These are phyloP conservation scores for Bufo gargarizans DNA, from an alignment of 2,113 vertebrate species.

Conservation along the genomic window DNA sequence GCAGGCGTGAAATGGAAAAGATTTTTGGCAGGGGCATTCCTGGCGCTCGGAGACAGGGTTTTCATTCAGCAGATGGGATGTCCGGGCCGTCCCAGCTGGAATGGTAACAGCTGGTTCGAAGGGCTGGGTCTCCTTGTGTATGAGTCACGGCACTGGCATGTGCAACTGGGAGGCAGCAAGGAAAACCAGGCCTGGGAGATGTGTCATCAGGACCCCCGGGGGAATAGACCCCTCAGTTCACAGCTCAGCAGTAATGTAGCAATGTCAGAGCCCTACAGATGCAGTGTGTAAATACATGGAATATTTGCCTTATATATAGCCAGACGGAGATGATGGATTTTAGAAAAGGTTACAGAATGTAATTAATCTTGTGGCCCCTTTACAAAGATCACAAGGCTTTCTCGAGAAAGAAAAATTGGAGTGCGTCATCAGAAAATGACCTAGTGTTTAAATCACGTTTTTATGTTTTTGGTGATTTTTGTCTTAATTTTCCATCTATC, in stretches of 20 bases:
- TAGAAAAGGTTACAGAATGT: neutral
- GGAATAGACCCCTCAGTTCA: constrained; percentile 15
- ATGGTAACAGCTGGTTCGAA: constrained; percentile 50
- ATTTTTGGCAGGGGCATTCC: constrained; percentile 34
- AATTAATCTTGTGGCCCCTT: neutral
- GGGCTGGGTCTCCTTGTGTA: constrained; percentile 47
- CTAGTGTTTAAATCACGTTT: too few species aligned
- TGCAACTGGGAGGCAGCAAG: constrained; percentile 22
- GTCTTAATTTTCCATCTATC: too few species aligned
- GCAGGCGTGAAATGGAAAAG: constrained; percentile 52
- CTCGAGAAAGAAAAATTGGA: neutral
- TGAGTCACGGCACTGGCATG: constrained; percentile 53
- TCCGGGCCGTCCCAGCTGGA: constrained; percentile 39
- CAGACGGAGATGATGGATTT: neutral
- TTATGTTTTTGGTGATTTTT: too few species aligned
- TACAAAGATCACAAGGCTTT: neutral
- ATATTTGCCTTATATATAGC: neutral
- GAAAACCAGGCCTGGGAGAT: constrained; percentile 45
- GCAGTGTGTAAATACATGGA: neutral
- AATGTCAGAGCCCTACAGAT: neutral
- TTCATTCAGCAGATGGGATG: constrained; percentile 51
- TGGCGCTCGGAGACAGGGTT: constrained; percentile 4
- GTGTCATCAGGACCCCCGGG: constrained; percentile 44
- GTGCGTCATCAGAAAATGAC: too few species aligned
- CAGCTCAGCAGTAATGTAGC: constrained; percentile 42